A percentile compares a stretch with the other conserved stretches of the same genome.
These are phyloP conservation scores for Tragopan temminckii DNA, from an alignment of 2,797 vertebrate genomes.

Conservation along the genomic window DNA sequence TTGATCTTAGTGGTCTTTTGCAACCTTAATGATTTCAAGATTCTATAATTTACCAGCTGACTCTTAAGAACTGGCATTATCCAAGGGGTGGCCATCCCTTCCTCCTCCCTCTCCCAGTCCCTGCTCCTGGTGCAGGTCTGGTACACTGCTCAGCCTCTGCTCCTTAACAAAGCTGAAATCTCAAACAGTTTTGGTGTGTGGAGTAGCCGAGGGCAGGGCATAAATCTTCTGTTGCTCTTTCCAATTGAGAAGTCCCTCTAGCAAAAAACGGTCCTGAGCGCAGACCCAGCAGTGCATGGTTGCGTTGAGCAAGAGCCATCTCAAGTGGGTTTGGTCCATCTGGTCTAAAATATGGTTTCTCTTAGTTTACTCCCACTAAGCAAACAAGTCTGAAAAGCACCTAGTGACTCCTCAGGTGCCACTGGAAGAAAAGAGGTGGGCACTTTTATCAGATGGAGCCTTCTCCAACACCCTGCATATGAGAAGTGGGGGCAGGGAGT, in stretches of 20 bases:
- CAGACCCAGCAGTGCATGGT: not conserved
- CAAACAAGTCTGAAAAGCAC: not conserved
- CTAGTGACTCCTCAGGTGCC: not conserved
- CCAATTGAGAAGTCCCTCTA: not conserved
- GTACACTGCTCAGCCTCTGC: accelerated
- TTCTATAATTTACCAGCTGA: not conserved
- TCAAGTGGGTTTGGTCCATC: not conserved
- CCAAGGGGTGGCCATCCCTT: accelerated
- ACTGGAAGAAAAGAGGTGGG: not conserved
- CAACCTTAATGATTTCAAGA: too few relatives aligned
- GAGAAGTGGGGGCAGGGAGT: not conserved
- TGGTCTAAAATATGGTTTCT: accelerated
- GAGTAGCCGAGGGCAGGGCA: not conserved
- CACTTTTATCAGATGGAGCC: not conserved
- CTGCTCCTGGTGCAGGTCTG: not conserved
- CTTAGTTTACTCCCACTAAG: not conserved
- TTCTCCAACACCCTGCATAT: not conserved
- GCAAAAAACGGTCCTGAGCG: not conserved
- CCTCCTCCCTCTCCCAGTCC: not conserved
- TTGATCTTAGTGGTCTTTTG: too few relatives aligned
- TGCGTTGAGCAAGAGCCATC: not conserved
- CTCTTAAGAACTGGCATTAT: not conserved
- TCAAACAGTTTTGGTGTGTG: accelerated
- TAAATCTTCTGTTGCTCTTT: not conserved
- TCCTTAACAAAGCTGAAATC: not conserved